Base-by-base conservation (phyloP, 53 echinoderm and acorn worm species). In the Antedon mediterranea region DNA sequence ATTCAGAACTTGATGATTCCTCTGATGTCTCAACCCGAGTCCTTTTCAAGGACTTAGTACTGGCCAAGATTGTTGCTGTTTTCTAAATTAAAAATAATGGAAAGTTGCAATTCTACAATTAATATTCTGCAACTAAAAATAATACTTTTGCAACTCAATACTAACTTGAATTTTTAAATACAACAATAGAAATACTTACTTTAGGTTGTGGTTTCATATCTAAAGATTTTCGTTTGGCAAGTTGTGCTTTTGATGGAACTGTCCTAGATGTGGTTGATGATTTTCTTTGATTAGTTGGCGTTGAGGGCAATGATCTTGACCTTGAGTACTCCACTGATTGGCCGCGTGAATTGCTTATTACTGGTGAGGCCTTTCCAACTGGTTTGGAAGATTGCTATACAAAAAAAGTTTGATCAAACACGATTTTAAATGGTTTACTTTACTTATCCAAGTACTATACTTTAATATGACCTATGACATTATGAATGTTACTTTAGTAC, bases 341-440 rank as follows among this genome's bases (percentile, higher is more conserved):
- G 84, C 34, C 78, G 78, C 13, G 73, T 41, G 44, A 85, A 73
- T 27, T 80, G 76, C 71, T 89, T 0, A 97, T 92, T 20, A 85
- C 85, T 1, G 97, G 97, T 5, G 97, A 87, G 28, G 97, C 97
- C 81, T 97, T 97, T 23, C 97, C 97, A 30, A 97, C 78, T 18
- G 97, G 97, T 80, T 82, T 89, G 28, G 87, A 34, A 73, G 34
- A 71, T 37, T 42, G 33, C 31, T 57, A 26, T 57, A 57, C 9
- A 37, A 4, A 37, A 37, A 37, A 6, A 37, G 11, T 37, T 37
- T 37, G n/a, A n/a, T n/a, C n/a, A n/a, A n/a, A n/a, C n/a, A n/a
- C n/a, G n/a, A n/a, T n/a, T n/a, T n/a, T n/a, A n/a, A n/a, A n/a
- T n/a, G n/a, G n/a, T n/a, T n/a, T n/a, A n/a, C n/a, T n/a, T n/a